Base-by-base conservation (phyloP, 2,888 invertebrate species). In the Tetragonisca angustula region DNA sequence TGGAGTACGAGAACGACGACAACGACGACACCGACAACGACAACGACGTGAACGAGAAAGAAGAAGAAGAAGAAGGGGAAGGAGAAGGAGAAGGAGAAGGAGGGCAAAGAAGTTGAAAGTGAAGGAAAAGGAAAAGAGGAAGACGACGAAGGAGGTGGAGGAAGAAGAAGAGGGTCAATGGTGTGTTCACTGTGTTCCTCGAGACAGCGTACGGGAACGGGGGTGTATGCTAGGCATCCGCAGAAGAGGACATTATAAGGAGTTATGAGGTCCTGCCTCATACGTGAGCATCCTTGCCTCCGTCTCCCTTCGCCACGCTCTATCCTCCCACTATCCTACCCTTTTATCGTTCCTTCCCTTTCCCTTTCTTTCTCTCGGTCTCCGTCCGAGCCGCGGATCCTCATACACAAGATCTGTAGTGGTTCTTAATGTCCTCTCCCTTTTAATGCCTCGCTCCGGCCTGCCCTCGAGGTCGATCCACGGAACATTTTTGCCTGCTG, bases 201-300 rank as follows among this genome's bases (percentile, higher is more conserved):
- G 88, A 91, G 89, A 91, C 90, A 88, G 92, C 91, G 89, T 90
- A 91, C 90, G 91, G 90, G 91, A 91, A 91, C 87, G 92, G 92
- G 93, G 93, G 93, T 94, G 92, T 93, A 92, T 90, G 93, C 93
- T 93, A 93, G 93, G 93, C 92, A 93, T 94, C 93, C 93, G 84
- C 92, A 92, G 93, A 93, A 94, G 94, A 94, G 94, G 93, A 94
- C 94, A 94, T 94, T 94, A 94, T 92, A 93, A 94, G 93, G 93
- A 94, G 93, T 94, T 94, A 94, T 94, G 94, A 94, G 94, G 93
- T 94, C 92, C 94, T 93, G 93, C 91, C 91, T 93, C 93, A 93
- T 93, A 93, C 93, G 93, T 93, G 93, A 92, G 92, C 92, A 91
- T 93, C 92, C 90, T 92, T 89, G 89, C 89, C 90, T 89, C 89